Base-by-base conservation (phyloP, 2,113 vertebrate species). In the cattle (Bos taurus) region DNA sequence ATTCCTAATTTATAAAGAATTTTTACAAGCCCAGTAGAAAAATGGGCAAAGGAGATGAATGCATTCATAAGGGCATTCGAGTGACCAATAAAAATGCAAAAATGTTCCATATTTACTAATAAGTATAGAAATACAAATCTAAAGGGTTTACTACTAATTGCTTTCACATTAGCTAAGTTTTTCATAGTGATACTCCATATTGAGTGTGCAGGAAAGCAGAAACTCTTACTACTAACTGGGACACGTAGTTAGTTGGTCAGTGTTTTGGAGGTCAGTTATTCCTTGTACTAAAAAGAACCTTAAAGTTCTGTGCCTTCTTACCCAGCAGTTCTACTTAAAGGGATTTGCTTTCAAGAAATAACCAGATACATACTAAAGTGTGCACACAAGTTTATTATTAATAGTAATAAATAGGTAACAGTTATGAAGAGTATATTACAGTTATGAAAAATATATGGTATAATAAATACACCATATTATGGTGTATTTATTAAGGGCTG, bases 221-320 rank as follows among this genome's bases (percentile, higher is more conserved):
- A 85, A n/a, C 48, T 84, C 23, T 92, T 77, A 74, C 40, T 94
- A 17, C 28, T 95, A 14, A 78, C 54, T 84, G 64, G 25, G 12
- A 46, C 74, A 57, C 71, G 25, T 12, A 50, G 48, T 12, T n/a
- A 91, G 33, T 17, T 94, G 43, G 78, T 52, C 54, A 86, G 40
- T 86, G 15, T 94, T 98, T 95, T 91, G 28, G 82, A 90, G 21
- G 15, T 93, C 50, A 92, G n/a, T 95, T 96, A 60, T 92, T 95
- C 30, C 94, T 94, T 92, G 16, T 92, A 52, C 59, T 81, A 64
- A 59, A 90, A 96, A 92, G 23, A 94, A 92, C 16, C 62, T 84
- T 77, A 82, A 90, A 83, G 36, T 6, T 87, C 89, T 52, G 62
- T 91, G n/a, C 21, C n/a, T 78, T 92, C n/a, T 89, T n/a, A 93